These are phyloP conservation scores for Leucania comma DNA, from an alignment of 2,888 invertebrate genomes.

Conservation along the genomic window DNA sequence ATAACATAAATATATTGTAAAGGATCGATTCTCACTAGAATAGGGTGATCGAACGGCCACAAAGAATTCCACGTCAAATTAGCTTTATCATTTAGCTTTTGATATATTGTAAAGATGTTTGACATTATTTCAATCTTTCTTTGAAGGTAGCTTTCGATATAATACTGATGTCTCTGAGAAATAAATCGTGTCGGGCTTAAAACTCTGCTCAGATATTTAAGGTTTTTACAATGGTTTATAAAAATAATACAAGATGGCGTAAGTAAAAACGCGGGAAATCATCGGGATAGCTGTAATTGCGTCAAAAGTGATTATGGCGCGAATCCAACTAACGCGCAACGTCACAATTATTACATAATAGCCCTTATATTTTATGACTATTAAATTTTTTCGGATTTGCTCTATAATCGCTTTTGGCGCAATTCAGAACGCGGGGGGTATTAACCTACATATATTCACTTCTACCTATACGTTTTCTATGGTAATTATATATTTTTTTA, in stretches of 20 bases:
- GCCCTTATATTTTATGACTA: no score
- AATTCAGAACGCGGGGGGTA: no score
- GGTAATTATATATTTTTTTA: not conserved
- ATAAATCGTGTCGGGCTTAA: constrained; percentile 2
- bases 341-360: no score
- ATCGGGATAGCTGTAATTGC: not conserved
- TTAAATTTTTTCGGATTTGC: no score
- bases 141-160: not conserved
- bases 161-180: not conserved
- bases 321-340: no score
- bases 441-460: no score
- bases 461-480: no score
- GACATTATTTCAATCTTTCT: constrained; percentile 19
- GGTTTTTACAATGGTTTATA: not conserved
- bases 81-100: constrained; percentile 67
- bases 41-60: constrained; percentile 59
- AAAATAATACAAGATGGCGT: not conserved
- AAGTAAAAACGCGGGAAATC: constrained; percentile 10
- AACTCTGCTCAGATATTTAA: not conserved
- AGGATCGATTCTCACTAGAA: constrained; percentile 69
- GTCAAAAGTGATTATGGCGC: no score
- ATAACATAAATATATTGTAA: constrained; percentile 75
- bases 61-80: constrained; percentile 72
- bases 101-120: constrained; percentile 52
- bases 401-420: no score